A percentile compares a stretch with the other conserved stretches of the same genome.
These are phyloP conservation scores for Urechis unicinctus DNA, from an alignment of 2,888 invertebrate genomes.

Conservation along the genomic window DNA sequence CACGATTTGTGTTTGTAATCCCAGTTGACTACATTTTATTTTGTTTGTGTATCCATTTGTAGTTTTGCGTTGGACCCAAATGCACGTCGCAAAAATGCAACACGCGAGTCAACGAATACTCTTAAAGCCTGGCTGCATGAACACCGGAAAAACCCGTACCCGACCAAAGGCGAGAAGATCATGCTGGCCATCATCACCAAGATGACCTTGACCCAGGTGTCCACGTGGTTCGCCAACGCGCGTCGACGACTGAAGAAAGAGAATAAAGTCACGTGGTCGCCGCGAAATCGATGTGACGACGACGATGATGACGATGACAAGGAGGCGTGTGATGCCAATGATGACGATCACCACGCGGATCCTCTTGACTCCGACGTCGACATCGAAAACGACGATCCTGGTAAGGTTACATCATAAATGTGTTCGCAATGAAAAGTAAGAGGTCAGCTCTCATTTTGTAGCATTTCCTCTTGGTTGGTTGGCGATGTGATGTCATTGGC, in stretches of 20 bases:
- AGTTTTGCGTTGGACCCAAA: background rate
- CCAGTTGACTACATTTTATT: background rate
- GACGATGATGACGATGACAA: slow-evolving; percentile 47
- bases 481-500: no score
- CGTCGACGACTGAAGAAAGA: slow-evolving; percentile 88
- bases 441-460: no score
- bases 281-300: slow-evolving; percentile 62
- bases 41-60: background rate
- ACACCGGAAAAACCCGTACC: slow-evolving; percentile 93
- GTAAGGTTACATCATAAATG: no score
- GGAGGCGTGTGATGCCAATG: background rate
- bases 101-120: slow-evolving; percentile 92
- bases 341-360: slow-evolving; percentile 38
- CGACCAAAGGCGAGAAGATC: slow-evolving; percentile 91
- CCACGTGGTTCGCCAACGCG: slow-evolving; percentile 96
- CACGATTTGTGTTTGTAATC: no score
- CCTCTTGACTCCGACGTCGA: slow-evolving; percentile 38
- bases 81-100: slow-evolving; percentile 84
- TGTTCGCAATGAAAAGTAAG: no score
- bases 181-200: slow-evolving; percentile 92
- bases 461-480: no score
- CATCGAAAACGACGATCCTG: slow-evolving; percentile 16
- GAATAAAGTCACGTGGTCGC: slow-evolving; percentile 98
- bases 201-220: slow-evolving; percentile 85
- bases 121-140: slow-evolving; percentile 96